These are phyloP conservation scores for Zosterops lateralis DNA, from an alignment of 2,113 vertebrate species.

Conservation along the genomic window DNA sequence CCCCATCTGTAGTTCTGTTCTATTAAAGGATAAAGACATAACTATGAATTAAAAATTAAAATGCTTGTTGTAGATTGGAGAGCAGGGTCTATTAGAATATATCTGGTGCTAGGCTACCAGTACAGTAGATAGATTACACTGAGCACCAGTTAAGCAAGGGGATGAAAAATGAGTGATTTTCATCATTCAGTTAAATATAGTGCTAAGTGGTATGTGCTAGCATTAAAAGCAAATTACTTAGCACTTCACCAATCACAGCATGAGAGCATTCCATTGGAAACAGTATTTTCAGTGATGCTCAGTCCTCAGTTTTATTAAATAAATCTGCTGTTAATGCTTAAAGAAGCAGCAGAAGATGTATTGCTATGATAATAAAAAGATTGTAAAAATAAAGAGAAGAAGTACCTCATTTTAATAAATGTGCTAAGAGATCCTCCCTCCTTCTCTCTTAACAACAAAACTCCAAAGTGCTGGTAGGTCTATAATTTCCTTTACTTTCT, in stretches of 20 bases:
- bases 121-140: constrained; percentile 70
- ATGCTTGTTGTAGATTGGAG: constrained; percentile 68
- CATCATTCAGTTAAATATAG: constrained; percentile 76
- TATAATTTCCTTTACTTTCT: neutral
- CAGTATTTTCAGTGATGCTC: constrained; percentile 57
- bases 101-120: constrained; percentile 35
- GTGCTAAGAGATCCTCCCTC: neutral
- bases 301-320: constrained; percentile 74
- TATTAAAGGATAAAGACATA: constrained; percentile 70
- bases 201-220: constrained; percentile 73
- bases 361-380: constrained; percentile 24
- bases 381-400: constrained; percentile 25
- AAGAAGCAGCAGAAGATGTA: constrained; percentile 34
- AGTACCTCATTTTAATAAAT: constrained; percentile 37
- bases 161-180: constrained; percentile 80
- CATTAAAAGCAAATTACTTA: constrained; percentile 83
- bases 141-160: constrained; percentile 69
- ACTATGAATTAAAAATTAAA: constrained; percentile 76
- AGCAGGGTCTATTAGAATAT: constrained; percentile 63
- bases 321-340: constrained; percentile 71
- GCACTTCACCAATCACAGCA: constrained; percentile 79
- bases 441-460: constrained; percentile 7
- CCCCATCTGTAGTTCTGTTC: constrained; percentile 70
- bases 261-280: constrained; percentile 68
- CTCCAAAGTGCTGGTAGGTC: neutral